Conservation (phyloP, 2,113 vertebrate species). For the Nansenia antarctica region DNA sequence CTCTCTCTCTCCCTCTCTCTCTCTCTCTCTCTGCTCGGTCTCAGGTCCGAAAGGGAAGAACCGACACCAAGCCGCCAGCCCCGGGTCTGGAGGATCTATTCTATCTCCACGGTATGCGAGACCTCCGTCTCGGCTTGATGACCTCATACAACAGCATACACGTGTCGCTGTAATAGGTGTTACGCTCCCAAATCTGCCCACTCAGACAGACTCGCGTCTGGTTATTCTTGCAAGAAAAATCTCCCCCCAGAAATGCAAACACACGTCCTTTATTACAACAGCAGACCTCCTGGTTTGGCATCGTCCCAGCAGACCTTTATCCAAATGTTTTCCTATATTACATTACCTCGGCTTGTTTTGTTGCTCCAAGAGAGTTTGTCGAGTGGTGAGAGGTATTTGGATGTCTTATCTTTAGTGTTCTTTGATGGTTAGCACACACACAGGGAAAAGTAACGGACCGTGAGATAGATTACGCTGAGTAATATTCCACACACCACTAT, state of each 20-base stretch:
- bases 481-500: too few species aligned
- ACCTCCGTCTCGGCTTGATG: slow-evolving; percentile 11
- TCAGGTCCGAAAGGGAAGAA: slow-evolving; percentile 72
- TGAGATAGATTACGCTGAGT: too few species aligned
- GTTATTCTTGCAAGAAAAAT: too few species aligned
- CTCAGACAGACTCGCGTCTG: slow-evolving; percentile 38
- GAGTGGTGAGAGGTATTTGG: slow-evolving; percentile 18
- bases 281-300: slow-evolving; percentile 37
- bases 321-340: slow-evolving; percentile 45
- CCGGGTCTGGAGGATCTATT: slow-evolving; percentile 78
- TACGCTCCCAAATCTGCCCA: slow-evolving; percentile 42
- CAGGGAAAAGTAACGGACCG: too few species aligned
- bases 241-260: slow-evolving; percentile 25
- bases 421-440: slow-evolving; percentile 2
- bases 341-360: slow-evolving; percentile 47
- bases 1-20: not conserved
- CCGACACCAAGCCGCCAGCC: slow-evolving; percentile 64
- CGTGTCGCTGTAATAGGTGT: slow-evolving; percentile 39
- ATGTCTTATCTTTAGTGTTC: slow-evolving; percentile 31
- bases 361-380: slow-evolving; percentile 33
- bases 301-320: slow-evolving; percentile 26
- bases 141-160: slow-evolving; percentile 26
- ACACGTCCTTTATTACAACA: slow-evolving; percentile 45
- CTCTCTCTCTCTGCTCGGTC: slow-evolving; percentile 31
- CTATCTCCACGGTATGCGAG: slow-evolving; percentile 71